These are phyloP conservation scores for Drosophila kanekoi DNA, from an alignment of 2,888 invertebrate genomes.

Conservation along the genomic window DNA sequence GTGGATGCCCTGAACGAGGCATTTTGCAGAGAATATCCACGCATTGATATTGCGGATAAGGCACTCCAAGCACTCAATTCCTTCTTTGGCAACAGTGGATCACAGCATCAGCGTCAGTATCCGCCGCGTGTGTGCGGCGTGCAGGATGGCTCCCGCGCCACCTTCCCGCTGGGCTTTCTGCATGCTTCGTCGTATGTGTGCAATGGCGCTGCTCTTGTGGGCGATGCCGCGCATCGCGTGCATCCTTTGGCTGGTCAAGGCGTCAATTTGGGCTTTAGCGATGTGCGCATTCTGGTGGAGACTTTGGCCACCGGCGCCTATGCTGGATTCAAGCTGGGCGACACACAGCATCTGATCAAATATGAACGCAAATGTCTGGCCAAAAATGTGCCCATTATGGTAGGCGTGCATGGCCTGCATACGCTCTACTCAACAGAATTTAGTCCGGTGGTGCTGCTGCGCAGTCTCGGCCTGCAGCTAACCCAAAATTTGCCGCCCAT, in stretches of 20 bases:
- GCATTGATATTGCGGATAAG: constrained; percentile 79
- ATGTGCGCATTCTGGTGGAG: constrained; percentile 91
- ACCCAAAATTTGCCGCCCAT: constrained; percentile 91
- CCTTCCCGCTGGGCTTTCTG: constrained; percentile 96
- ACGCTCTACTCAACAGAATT: constrained; percentile 91
- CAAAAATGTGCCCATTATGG: constrained; percentile 95
- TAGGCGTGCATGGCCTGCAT: constrained; percentile 94
- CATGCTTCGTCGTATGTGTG: constrained; percentile 94
- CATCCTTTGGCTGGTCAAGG: constrained; percentile 99
- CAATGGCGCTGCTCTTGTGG: constrained; percentile 93
- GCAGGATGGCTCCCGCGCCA: constrained; percentile 88
- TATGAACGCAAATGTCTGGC: constrained; percentile 94
- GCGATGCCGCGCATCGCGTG: constrained; percentile 95
- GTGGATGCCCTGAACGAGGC: constrained; percentile 95
- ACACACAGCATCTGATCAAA: constrained; percentile 89
- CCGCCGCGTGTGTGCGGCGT: constrained; percentile 82
- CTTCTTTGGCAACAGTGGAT: constrained; percentile 79
- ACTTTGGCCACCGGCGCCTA: constrained; percentile 89
- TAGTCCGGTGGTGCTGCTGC: constrained; percentile 90
- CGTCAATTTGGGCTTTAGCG: constrained; percentile 98
- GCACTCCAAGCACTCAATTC: constrained; percentile 86
- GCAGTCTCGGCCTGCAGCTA: constrained; percentile 93
- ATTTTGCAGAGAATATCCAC: constrained; percentile 85
- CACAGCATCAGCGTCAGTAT: constrained; percentile 82
- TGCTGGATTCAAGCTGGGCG: constrained; percentile 91